A percentile compares a stretch with the other conserved stretches of the same genome.
Conservation (phyloP, 2,113 vertebrate genomes). For the Capreolus pygargus region DNA sequence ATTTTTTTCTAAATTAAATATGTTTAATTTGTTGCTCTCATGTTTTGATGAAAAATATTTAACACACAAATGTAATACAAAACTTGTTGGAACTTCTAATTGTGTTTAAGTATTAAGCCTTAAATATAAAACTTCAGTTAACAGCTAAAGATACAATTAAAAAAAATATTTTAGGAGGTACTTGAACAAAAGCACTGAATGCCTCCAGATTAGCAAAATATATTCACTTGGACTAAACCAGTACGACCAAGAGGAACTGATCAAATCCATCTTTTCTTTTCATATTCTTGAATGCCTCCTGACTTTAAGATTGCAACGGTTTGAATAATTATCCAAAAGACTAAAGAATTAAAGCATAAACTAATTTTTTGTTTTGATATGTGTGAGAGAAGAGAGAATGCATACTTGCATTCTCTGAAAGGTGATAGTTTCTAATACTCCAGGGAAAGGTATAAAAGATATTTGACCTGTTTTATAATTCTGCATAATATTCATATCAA, state of each 20-base stretch:
- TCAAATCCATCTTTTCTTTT: background rate
- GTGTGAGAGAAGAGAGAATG: background rate
- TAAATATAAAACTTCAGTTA: background rate
- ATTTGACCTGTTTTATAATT: background rate
- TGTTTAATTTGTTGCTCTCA: background rate
- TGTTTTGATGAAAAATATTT: conserved; percentile 4
- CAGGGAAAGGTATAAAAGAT: background rate
- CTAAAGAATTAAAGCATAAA: background rate
- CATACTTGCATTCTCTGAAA: background rate
- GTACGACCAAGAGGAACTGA: background rate
- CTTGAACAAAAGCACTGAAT: background rate
- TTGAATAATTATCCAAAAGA: background rate
- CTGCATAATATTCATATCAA: background rate
- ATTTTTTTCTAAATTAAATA: conserved; percentile 5
- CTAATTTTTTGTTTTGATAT: background rate
- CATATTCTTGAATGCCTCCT: background rate
- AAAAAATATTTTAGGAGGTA: background rate
- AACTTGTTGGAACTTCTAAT: background rate
- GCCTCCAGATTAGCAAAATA: background rate
- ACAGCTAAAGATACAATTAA: background rate
- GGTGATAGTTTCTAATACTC: background rate
- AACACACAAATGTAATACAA: background rate
- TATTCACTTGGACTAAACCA: background rate
- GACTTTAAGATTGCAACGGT: background rate
- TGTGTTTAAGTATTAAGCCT: background rate